These are phyloP conservation scores for Criorhina ranunculi DNA, from an alignment of 2,888 invertebrate genomes.

Conservation along the genomic window DNA sequence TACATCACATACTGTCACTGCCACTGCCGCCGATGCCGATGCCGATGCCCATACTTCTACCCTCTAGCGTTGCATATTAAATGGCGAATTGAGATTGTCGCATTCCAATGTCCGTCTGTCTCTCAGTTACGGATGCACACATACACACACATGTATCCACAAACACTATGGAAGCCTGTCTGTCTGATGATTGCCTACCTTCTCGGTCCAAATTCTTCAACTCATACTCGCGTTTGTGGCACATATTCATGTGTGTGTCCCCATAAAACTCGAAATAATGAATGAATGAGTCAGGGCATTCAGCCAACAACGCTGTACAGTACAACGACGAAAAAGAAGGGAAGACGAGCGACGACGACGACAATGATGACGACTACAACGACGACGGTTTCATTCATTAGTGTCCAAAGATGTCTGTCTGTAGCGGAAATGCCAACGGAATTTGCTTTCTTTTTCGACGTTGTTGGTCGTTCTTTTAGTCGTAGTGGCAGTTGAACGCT, in stretches of 20 bases:
- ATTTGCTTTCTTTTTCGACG: conserved; percentile 49
- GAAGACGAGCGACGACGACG: conserved; percentile 2
- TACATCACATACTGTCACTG: conserved; percentile 39
- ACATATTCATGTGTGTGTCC: conserved; percentile 68
- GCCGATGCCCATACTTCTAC: no score
- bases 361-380: conserved; percentile 13
- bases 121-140: conserved; percentile 50
- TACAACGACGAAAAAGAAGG: conserved; percentile 8
- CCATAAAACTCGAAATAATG: conserved; percentile 60
- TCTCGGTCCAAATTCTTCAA: conserved; percentile 42
- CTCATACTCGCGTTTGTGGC: conserved; percentile 40
- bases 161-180: neutral
- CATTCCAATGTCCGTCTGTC: conserved; percentile 70
- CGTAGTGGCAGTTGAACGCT: conserved; percentile 32
- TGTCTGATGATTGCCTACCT: conserved; percentile 1
- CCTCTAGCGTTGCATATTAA: conserved; percentile 70
- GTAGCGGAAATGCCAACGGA: conserved; percentile 73
- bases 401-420: conserved; percentile 74
- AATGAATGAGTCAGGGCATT: conserved; percentile 76
- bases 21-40: conserved; percentile 41
- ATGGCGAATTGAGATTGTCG: conserved; percentile 71
- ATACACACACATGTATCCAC: no score
- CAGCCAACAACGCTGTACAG: conserved; percentile 51
- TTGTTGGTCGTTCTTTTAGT: conserved; percentile 13
- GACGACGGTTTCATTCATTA: conserved; percentile 72